These are phyloP conservation scores for Volucella bombylans DNA, from an alignment of 2,888 invertebrate species.

Conservation along the genomic window DNA sequence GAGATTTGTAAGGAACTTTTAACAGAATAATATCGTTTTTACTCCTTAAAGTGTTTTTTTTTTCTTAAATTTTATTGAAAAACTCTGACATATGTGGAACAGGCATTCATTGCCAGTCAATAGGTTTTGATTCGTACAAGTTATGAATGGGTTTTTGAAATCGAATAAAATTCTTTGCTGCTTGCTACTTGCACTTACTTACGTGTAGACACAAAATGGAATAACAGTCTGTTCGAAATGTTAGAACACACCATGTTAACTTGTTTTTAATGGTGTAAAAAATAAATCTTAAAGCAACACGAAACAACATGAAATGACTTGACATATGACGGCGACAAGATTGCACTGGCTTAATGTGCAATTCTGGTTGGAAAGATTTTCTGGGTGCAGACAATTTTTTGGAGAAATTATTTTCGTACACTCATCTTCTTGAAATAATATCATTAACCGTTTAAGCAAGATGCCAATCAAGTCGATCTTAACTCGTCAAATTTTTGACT, in stretches of 20 bases:
- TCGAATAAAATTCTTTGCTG: neutral
- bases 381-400: slow-evolving; percentile 42
- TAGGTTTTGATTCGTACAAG: slow-evolving; percentile 14
- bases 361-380: slow-evolving; percentile 53
- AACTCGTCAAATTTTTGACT: slow-evolving; percentile 97
- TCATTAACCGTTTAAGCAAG: slow-evolving; percentile 74
- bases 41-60: neutral
- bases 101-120: neutral
- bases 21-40: slow-evolving; percentile 6
- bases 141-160: slow-evolving; percentile 2
- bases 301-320: no score
- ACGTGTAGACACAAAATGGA: no score
- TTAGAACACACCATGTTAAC: no score
- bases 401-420: slow-evolving; percentile 37
- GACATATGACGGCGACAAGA: no score
- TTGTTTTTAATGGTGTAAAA: no score
- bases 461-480: slow-evolving; percentile 96
- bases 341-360: neutral
- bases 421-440: slow-evolving; percentile 21
- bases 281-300: no score
- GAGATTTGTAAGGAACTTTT: neutral
- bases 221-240: neutral
- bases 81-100: neutral
- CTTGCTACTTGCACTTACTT: neutral
- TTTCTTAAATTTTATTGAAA: neutral